Percentiles rank a stretch among this genome's conserved stretches.
Conservation (phyloP, 2,113 vertebrate genomes). For the Atherinomorus stipes region DNA sequence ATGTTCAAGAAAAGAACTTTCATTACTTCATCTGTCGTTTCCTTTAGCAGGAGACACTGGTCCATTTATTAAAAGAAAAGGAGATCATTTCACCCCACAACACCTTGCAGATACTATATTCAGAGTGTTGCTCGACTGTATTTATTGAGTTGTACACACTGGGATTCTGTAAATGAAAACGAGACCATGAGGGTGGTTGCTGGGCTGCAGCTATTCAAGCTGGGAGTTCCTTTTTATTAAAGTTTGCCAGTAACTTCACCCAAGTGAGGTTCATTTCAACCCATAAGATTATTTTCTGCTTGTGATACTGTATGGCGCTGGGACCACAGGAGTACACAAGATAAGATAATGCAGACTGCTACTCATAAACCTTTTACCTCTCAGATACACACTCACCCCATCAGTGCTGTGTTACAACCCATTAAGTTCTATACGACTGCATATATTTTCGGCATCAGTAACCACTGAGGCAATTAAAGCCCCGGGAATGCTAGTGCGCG, state of each 20-base stretch:
- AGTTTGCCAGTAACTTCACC: too few species aligned
- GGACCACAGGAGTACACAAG: not conserved
- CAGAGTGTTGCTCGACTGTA: too few species aligned
- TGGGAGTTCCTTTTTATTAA: too few species aligned
- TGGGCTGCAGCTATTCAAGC: too few species aligned
- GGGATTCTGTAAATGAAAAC: too few species aligned
- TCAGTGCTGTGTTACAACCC: conserved; percentile 37
- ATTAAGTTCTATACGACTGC: conserved; percentile 39
- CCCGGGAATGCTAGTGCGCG: conserved; percentile 23
- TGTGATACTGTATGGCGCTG: not conserved
- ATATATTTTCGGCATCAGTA: conserved; percentile 56
- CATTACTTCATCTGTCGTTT: too few species aligned
- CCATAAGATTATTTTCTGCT: too few species aligned
- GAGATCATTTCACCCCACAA: not conserved
- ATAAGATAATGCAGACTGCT: not conserved
- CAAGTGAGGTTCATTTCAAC: too few species aligned
- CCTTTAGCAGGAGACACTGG: not conserved
- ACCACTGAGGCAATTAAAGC: conserved; percentile 38
- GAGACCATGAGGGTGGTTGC: too few species aligned
- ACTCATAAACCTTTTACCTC: conserved; percentile 39
- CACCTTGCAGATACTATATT: too few species aligned
- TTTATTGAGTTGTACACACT: too few species aligned
- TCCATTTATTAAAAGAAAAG: not conserved
- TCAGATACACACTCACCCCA: conserved; percentile 37
- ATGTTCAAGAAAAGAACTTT: too few species aligned